phyloP scores from a whole-genome alignment of 2,797 vertebrate genomes.

The Champsocephalus esox region DNA sequence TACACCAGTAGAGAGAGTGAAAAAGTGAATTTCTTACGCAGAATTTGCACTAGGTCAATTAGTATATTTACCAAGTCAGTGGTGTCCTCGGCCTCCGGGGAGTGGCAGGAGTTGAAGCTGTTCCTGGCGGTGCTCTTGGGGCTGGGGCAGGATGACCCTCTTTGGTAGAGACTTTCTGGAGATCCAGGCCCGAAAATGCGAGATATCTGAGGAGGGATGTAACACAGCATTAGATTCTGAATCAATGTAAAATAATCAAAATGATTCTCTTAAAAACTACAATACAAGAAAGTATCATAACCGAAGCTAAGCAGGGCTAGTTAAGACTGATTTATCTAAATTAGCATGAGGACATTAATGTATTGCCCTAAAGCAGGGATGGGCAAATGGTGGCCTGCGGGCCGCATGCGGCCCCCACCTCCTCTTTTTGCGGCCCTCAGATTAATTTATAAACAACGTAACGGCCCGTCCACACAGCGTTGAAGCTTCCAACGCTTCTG shows the following conservation, averaged over 20 bases:
- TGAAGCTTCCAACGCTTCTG: too few relatives aligned
- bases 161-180: slow-evolving; percentile 72
- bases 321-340: too few relatives aligned
- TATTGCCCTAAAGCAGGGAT: background rate
- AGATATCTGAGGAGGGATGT: slow-evolving; percentile 64
- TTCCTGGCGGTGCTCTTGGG: slow-evolving; percentile 83
- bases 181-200: slow-evolving; percentile 69
- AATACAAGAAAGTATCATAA: too few relatives aligned
- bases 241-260: too few relatives aligned
- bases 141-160: slow-evolving; percentile 78
- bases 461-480: too few relatives aligned
- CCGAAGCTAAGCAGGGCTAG: too few relatives aligned
- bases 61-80: slow-evolving; percentile 80
- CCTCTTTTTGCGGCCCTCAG: too few relatives aligned
- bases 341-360: background rate
- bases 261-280: too few relatives aligned
- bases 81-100: slow-evolving; percentile 80
- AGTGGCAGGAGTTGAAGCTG: slow-evolving; percentile 84
- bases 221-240: slow-evolving; percentile 2
- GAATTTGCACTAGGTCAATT: background rate
- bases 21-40: background rate
- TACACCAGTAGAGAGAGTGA: background rate
- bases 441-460: too few relatives aligned
- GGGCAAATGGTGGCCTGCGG: too few relatives aligned
- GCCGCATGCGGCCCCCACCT: too few relatives aligned